A percentile compares a stretch with the other conserved stretches of the same genome.
These are phyloP conservation scores for Dendronephthya gigantea DNA, from an alignment of 64 coral and sea anemone species.

Conservation along the genomic window DNA sequence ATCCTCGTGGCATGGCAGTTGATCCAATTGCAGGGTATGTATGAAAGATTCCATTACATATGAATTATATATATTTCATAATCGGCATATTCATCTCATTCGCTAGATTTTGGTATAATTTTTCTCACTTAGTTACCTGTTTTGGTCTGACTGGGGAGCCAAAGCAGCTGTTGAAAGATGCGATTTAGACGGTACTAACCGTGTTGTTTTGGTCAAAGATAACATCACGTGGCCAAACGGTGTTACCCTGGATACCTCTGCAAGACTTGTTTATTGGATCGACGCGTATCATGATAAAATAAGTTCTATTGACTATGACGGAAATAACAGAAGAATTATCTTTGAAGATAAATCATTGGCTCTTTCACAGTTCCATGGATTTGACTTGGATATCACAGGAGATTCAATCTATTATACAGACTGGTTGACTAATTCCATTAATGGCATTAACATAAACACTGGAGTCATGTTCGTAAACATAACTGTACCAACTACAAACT, in stretches of 20 bases:
- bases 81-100: no score
- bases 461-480: neutral
- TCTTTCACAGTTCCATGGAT: neutral
- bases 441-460: neutral
- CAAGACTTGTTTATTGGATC: neutral
- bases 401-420: neutral
- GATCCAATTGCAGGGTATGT: slow-evolving; percentile 80
- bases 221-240: slow-evolving; percentile 11
- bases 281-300: neutral
- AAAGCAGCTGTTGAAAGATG: neutral
- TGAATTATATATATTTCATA: no score
- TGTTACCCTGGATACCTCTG: neutral
- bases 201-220: neutral
- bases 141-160: neutral
- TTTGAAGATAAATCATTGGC: neutral
- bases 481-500: neutral
- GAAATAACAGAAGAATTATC: neutral
- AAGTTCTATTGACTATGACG: neutral
- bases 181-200: neutral
- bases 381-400: neutral
- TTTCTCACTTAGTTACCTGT: neutral
- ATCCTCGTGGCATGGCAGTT: slow-evolving; percentile 74
- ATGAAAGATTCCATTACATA: neutral
- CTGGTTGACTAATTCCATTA: neutral
- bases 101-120: neutral